Evolutionary conservation across 1,140 invertebrate genomes (phyloP).

Genomic region (Neodiprion virginianus): DNA sequence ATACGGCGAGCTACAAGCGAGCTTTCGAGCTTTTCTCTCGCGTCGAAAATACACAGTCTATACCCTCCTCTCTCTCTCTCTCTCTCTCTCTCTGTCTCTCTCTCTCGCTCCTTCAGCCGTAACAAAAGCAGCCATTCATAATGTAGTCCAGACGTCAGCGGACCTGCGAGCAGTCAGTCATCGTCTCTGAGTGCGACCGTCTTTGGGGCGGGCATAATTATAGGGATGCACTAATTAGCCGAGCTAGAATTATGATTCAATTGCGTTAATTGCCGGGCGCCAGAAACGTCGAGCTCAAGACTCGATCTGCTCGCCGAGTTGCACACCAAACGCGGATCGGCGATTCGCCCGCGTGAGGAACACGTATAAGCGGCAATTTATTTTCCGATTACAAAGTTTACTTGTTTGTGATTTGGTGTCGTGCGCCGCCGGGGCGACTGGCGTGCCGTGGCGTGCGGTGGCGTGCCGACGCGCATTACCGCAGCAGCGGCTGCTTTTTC

Average conservation of each 20-base stretch:
- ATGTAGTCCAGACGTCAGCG: too few species aligned
- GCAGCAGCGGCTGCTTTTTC: slow-evolving; percentile 8
- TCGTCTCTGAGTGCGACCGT: too few species aligned
- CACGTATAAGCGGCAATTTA: slow-evolving; percentile 20
- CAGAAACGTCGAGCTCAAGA: too few species aligned
- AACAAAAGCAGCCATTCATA: neutral
- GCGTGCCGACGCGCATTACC: slow-evolving; percentile 31
- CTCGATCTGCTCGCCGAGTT: too few species aligned
- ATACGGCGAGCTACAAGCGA: neutral
- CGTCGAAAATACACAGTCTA: neutral
- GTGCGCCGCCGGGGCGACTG: slow-evolving; percentile 8
- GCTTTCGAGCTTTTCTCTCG: neutral
- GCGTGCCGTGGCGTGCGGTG: slow-evolving; percentile 10
- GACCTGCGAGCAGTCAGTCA: too few species aligned
- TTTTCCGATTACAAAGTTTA: slow-evolving; percentile 30
- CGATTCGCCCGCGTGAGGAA: neutral
- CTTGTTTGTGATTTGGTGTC: slow-evolving; percentile 13
- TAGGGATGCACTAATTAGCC: too few species aligned
- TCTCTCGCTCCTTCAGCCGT: neutral
- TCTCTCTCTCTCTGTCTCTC: neutral
- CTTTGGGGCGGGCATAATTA: neutral
- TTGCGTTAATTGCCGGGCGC: too few species aligned
- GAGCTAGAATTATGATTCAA: too few species aligned
- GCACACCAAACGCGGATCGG: too few species aligned
- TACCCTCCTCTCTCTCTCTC: neutral